Conservation (phyloP, 1,140 invertebrate genomes). For the Trachymyrmex septentrionalis region DNA sequence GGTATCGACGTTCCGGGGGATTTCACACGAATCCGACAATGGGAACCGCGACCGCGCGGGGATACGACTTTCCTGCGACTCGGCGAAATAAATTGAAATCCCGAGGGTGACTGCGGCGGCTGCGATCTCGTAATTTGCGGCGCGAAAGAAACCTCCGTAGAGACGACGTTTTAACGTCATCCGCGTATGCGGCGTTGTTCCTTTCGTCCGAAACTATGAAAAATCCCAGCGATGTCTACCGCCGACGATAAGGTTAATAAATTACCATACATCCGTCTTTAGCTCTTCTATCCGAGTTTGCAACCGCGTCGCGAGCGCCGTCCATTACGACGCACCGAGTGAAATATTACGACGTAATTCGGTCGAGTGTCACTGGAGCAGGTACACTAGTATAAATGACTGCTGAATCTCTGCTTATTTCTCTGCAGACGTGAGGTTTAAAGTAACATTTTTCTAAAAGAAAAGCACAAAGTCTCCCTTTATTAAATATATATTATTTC, state of each 20-base stretch:
- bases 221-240: constrained; percentile 42
- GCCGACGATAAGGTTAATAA: constrained; percentile 51
- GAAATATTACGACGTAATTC: constrained; percentile 59
- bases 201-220: constrained; percentile 50
- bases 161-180: constrained; percentile 28
- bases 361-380: constrained; percentile 49
- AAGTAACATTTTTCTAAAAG: constrained; percentile 41
- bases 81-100: constrained; percentile 64
- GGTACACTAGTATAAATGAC: constrained; percentile 51
- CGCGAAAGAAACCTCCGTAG: constrained; percentile 8
- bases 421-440: not conserved
- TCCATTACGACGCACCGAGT: constrained; percentile 39
- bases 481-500: constrained; percentile 17
- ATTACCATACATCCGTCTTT: constrained; percentile 52
- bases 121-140: constrained; percentile 56
- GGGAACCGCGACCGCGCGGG: constrained; percentile 43
- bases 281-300: constrained; percentile 52
- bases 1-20: constrained; percentile 56
- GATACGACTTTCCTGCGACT: constrained; percentile 54
- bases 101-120: not conserved
- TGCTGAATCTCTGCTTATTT: constrained; percentile 47
- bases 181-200: constrained; percentile 33
- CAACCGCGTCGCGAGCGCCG: constrained; percentile 40
- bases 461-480: not conserved
- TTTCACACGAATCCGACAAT: constrained; percentile 57